Evolutionary conservation across 2,888 invertebrate species (phyloP), one percentile per base, ranked within the genome.

Genomic region (Ormyrus pomaceus): DNA sequence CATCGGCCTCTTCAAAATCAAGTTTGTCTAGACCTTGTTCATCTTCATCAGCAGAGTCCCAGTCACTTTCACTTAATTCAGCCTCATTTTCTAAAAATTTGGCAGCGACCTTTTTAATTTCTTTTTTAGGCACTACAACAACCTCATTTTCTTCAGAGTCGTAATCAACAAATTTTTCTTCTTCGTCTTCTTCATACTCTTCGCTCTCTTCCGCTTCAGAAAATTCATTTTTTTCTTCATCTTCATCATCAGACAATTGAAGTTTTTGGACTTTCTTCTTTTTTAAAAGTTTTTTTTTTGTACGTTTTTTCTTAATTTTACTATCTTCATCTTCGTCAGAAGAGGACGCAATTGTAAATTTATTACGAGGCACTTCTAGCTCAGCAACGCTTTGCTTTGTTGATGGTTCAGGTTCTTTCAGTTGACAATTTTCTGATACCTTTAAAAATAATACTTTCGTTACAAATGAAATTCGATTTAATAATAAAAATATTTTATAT

Each of bases 31-130:
- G 90, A 76, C 94, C 94, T 55, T 93, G 93, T 90, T 97, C 96
- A 89, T 97, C 96, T 90, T 96, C 98, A 87, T 97, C 97, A 0
- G 94, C 97, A 65, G 96, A 96, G 0, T 94, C 96, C 94, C 95
- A 96, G 84, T 97, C 97, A 3, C 96, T 96, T 87, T 97, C 98
- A 0, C 97, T 97, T 53, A 98, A 91, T 87, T 98, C 98, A 0
- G 98, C 98, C 91, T 98, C 98, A 58, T 95, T 93, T 84, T 98
- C 98, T 74, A 98, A 92, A 92, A 97, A 98, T 71, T 95, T 95
- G 0, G 92, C 90, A 0, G 93, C 92, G 70, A 93, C 93, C 65
- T 92, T 91, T 81, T 91, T 92, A 0, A 89, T 86, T 53, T 87
- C 87, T 83, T 88, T 89, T 51, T 89, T 87, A 3, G 84, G 88